Conservation (phyloP, 2,113 vertebrate genomes). For the Microtus ochrogaster region DNA sequence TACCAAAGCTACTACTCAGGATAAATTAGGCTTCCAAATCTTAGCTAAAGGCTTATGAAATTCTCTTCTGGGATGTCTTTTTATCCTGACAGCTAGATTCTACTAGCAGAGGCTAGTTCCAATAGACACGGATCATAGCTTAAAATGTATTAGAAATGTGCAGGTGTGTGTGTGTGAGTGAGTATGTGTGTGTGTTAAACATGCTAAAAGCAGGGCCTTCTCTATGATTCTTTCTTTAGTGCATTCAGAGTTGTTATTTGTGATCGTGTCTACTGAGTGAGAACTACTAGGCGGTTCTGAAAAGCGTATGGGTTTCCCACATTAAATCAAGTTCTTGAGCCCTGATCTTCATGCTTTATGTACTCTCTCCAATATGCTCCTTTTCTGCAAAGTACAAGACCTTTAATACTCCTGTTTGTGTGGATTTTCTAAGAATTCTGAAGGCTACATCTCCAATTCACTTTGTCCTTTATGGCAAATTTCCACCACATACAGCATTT, state of each 20-base stretch:
- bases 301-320: not conserved
- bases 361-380: not conserved
- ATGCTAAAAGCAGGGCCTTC: not conserved
- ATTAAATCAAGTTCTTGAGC: not conserved
- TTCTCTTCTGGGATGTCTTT: not conserved
- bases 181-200: not conserved
- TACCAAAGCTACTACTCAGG: not conserved
- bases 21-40: not conserved
- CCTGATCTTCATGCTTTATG: not conserved
- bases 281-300: not conserved
- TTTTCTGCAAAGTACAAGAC: not conserved
- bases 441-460: not conserved
- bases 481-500: not conserved
- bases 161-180: not conserved
- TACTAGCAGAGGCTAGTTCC: not conserved
- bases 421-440: not conserved
- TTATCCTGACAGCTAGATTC: not conserved
- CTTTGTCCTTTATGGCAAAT: not conserved
- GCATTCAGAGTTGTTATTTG: not conserved
- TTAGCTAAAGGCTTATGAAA: constrained; percentile 2
- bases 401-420: not conserved
- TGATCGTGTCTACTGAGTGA: not conserved
- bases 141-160: not conserved
- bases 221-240: not conserved
- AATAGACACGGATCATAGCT: not conserved